Percentiles rank a stretch among this genome's conserved stretches.
phyloP scores from a whole-genome alignment of 2,888 invertebrate species.

The Leucophenga maculata region DNA sequence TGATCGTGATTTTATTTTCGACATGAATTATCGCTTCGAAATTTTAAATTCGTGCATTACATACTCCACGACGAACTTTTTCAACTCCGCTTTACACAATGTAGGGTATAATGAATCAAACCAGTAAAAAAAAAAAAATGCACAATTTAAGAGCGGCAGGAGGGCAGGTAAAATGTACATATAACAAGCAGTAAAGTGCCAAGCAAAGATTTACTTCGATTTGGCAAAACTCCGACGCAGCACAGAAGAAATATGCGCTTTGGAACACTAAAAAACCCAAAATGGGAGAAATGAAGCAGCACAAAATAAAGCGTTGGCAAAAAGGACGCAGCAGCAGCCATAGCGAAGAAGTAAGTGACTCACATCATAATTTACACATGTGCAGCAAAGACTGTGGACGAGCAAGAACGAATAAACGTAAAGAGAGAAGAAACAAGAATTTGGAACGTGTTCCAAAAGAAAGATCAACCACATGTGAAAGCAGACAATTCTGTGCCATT shows the following conservation, averaged over 20 bases:
- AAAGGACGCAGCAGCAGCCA: constrained; percentile 14
- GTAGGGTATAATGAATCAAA: neutral
- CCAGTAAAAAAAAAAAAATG: neutral
- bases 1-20: no score
- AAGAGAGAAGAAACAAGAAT: no score
- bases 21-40: no score
- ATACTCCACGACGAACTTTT: no score
- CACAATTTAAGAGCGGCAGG: constrained; percentile 9
- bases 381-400: constrained; percentile 14
- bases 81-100: no score
- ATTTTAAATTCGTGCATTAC: no score
- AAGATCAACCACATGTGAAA: constrained; percentile 1
- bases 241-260: constrained; percentile 46
- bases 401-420: neutral
- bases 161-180: neutral
- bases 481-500: constrained; percentile 20
- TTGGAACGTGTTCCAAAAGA: neutral
- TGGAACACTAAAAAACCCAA: constrained; percentile 42
- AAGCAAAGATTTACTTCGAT: constrained; percentile 54
- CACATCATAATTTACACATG: constrained; percentile 54
- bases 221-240: constrained; percentile 49
- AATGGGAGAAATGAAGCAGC: no score
- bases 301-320: no score
- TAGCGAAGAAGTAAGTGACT: constrained; percentile 49
- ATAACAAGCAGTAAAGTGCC: constrained; percentile 45